Evolutionary conservation across 2,113 vertebrate species (phyloP).

Genomic region (Vulpes vulpes): DNA sequence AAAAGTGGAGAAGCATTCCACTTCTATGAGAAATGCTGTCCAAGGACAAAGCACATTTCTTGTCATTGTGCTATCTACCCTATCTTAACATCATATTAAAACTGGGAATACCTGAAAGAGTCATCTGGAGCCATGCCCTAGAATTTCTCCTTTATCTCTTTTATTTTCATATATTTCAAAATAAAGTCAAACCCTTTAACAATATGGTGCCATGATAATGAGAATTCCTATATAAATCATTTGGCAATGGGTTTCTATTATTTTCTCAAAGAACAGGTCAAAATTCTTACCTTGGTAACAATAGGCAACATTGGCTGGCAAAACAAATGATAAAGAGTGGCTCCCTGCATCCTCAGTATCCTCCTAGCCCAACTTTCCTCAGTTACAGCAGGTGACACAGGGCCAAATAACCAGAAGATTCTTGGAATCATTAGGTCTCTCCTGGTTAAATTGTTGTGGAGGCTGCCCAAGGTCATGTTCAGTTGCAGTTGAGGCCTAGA

Average conservation of each 20-base stretch:
- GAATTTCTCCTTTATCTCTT: background rate
- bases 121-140: background rate
- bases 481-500: background rate
- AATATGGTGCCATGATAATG: background rate
- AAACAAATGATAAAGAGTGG: background rate
- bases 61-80: too few relatives aligned
- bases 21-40: background rate
- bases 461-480: constrained; percentile 32
- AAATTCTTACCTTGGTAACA: background rate
- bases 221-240: background rate
- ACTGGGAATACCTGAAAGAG: background rate
- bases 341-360: background rate
- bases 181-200: background rate
- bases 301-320: background rate
- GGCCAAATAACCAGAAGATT: background rate
- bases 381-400: background rate
- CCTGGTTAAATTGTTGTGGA: background rate
- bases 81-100: background rate
- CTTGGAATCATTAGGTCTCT: background rate
- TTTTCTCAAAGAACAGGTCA: background rate
- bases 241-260: background rate
- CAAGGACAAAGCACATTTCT: background rate
- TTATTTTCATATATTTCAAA: background rate
- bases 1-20: background rate
- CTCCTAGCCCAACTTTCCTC: background rate